phyloP scores from a whole-genome alignment of 2,888 invertebrate species.

The Pharmacophagus antenor region DNA sequence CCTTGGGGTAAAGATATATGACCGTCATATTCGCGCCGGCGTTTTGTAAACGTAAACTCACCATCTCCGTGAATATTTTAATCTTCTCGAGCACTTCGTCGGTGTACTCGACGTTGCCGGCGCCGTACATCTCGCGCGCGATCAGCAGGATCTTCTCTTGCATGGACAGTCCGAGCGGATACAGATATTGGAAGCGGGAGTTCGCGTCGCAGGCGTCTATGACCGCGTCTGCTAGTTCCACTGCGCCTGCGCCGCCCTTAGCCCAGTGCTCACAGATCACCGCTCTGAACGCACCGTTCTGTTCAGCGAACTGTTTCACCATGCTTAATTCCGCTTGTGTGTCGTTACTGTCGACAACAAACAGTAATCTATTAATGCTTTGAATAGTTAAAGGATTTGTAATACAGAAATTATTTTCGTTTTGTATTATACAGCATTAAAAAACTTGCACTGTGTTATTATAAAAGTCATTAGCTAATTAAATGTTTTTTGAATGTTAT shows the following conservation, averaged over 20 bases:
- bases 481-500: no score
- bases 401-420: no score
- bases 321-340: conserved; percentile 90
- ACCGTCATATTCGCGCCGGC: no score
- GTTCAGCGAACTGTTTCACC: conserved; percentile 85
- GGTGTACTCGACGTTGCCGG: conserved; percentile 89
- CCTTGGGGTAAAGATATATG: no score
- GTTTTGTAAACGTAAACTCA: no score
- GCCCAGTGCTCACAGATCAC: conserved; percentile 95
- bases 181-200: conserved; percentile 84
- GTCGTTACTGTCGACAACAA: conserved; percentile 85
- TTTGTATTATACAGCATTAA: no score
- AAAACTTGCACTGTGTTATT: no score
- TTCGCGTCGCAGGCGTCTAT: conserved; percentile 86
- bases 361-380: not conserved
- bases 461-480: no score
- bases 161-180: conserved; percentile 85
- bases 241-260: conserved; percentile 93
- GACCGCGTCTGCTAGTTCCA: conserved; percentile 92
- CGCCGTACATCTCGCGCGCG: conserved; percentile 97
- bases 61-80: conserved; percentile 86
- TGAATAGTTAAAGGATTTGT: no score
- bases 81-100: conserved; percentile 86
- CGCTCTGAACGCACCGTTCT: conserved; percentile 92
- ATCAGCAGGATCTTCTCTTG: conserved; percentile 93